phyloP scores from a whole-genome alignment of 2,888 invertebrate species.

The Augiades crinisus region DNA sequence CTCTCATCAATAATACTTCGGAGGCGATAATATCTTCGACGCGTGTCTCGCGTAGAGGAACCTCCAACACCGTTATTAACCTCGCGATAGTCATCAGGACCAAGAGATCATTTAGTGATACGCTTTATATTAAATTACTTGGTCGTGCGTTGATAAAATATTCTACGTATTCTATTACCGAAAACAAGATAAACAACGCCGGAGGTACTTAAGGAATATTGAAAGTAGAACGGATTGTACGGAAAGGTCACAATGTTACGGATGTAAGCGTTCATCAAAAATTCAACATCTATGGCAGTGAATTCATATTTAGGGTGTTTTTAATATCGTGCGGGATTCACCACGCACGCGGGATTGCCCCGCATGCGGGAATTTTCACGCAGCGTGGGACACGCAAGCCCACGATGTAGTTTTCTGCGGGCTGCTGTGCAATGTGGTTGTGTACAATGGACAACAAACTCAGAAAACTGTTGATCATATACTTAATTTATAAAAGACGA shows the following conservation, averaged over 20 bases:
- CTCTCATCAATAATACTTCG: constrained; percentile 78
- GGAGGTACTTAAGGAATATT: constrained; percentile 52
- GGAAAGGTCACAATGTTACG: neutral
- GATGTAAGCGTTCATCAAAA: neutral
- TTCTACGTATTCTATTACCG: constrained; percentile 78
- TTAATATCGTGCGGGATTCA: too few species aligned
- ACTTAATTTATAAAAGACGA: too few species aligned
- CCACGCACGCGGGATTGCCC: too few species aligned
- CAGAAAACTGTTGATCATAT: too few species aligned
- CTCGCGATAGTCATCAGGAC: constrained; percentile 71
- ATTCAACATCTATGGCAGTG: neutral
- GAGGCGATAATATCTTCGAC: constrained; percentile 73
- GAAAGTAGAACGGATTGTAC: neutral
- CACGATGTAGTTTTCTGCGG: too few species aligned
- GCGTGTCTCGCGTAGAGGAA: constrained; percentile 72
- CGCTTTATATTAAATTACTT: constrained; percentile 81
- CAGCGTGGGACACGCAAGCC: too few species aligned
- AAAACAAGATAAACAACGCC: constrained; percentile 72
- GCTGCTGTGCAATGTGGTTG: too few species aligned
- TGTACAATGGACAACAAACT: too few species aligned
- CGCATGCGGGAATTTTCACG: too few species aligned
- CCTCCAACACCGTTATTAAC: constrained; percentile 78
- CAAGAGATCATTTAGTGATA: constrained; percentile 79
- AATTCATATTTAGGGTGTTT: too few species aligned
- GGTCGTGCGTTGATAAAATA: constrained; percentile 80